Evolutionary conservation across 2,113 vertebrate genomes (phyloP), one percentile per base, ranked within the genome.

Genomic region (Cynocephalus volans): DNA sequence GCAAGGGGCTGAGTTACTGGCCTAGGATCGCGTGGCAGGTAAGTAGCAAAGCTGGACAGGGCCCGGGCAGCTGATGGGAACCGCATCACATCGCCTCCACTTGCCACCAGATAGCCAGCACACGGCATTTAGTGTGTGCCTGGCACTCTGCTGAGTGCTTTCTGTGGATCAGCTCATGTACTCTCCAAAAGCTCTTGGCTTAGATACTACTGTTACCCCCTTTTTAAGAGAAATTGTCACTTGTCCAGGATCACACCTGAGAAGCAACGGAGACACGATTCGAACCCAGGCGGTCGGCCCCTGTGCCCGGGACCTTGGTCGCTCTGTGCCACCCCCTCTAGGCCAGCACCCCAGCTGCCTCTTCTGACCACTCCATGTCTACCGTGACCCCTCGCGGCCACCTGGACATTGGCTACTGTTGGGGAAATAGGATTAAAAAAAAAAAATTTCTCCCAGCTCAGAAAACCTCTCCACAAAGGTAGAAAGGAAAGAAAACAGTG

Each of bases 281-380:
- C 5, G 15, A 31, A 62, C 58, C 50, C 62, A 62, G 23, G 69
- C 12, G n/a, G 31, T 1, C 12, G 26, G 45, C 33, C 56, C 24
- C 17, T 26, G 18, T 1, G 6, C 48, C 4, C 6, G 26, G 33
- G 11, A 0, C 64, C 70, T 24, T 14, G 28, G 77, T 31, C 17
- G n/a, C 56, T 36, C 54, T 3, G 5, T 15, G 6, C 9, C 4
- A 23, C 76, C 52, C 65, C 52, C 8, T 88, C 19, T 19, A 5
- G 28, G 19, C 54, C 10, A 3, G 6, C 2, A 4, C 5, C 28
- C 11, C 1, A 33, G 10, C 36, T 4, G 11, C 41, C 4, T 3
- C 58, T 31, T 65, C 70, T 18, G 24, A 64, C 23, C 0, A 1
- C 31, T 52, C 23, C 0, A 0, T 23, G 41, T 60, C 41, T 60